Evolutionary conservation across 2,888 invertebrate genomes (phyloP).

Genomic region (Yponomeuta sedellus): DNA sequence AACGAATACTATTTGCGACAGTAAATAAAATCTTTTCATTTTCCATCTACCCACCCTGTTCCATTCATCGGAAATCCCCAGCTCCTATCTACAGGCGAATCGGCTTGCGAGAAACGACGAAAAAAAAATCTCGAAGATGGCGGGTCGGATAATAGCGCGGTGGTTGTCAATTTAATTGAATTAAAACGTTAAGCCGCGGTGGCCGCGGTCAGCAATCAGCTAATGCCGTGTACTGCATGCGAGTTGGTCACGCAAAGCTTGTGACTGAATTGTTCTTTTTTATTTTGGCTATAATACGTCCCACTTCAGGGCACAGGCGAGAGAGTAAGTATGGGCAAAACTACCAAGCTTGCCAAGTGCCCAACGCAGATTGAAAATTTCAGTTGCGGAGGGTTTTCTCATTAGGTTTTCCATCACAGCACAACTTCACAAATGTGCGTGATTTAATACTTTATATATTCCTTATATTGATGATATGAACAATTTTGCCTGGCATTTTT

Average conservation of each 20-base stretch:
- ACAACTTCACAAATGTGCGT: too few relatives aligned
- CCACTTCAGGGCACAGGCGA: not conserved
- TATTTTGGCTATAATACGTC: too few relatives aligned
- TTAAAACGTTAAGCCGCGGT: slow-evolving; percentile 69
- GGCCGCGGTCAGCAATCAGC: slow-evolving; percentile 57
- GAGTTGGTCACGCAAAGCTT: slow-evolving; percentile 59
- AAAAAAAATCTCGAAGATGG: slow-evolving; percentile 44
- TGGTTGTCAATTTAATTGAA: slow-evolving; percentile 71
- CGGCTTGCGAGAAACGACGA: not conserved
- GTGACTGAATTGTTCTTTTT: too few relatives aligned
- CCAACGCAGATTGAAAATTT: not conserved
- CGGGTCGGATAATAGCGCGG: slow-evolving; percentile 56
- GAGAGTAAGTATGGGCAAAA: not conserved
- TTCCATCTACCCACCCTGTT: not conserved
- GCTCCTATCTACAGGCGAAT: not conserved
- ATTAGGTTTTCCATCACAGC: too few relatives aligned
- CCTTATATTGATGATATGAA: too few relatives aligned
- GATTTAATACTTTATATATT: too few relatives aligned
- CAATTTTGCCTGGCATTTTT: too few relatives aligned
- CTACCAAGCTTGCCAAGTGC: not conserved
- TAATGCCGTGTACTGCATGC: slow-evolving; percentile 66
- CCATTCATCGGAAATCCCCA: not conserved
- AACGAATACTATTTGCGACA: not conserved
- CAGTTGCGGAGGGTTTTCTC: too few relatives aligned
- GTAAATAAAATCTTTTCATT: not conserved